Conservation (phyloP, 2,888 invertebrate species). For the Thalpophila matura region DNA sequence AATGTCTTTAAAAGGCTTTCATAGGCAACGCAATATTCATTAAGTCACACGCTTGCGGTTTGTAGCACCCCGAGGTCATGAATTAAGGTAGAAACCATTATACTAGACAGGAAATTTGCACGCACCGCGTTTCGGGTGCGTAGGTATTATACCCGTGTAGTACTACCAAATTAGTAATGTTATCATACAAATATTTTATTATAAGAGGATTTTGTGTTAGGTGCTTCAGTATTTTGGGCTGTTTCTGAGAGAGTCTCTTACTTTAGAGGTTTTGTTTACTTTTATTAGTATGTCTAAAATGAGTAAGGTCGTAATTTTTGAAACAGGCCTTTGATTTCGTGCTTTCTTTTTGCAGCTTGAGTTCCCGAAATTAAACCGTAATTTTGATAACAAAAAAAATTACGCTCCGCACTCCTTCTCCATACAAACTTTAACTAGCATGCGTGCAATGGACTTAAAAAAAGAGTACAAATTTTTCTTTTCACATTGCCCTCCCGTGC, state of each 20-base stretch:
- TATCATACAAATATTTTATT: slow-evolving; percentile 54
- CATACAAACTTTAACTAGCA: too few relatives aligned
- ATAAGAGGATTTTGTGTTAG: slow-evolving; percentile 40
- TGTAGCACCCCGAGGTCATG: slow-evolving; percentile 76
- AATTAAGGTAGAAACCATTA: slow-evolving; percentile 81
- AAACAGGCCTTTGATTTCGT: background rate
- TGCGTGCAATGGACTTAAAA: too few relatives aligned
- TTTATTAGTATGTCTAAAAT: slow-evolving; percentile 32
- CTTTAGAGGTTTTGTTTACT: slow-evolving; percentile 24
- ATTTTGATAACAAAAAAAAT: too few relatives aligned
- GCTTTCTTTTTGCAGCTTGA: background rate
- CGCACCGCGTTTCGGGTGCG: slow-evolving; percentile 72
- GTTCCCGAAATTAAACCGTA: too few relatives aligned
- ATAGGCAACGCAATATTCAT: slow-evolving; percentile 76
- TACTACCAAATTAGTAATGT: slow-evolving; percentile 56
- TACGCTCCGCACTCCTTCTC: too few relatives aligned
- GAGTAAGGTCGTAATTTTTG: background rate
- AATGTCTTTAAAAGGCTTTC: slow-evolving; percentile 70
- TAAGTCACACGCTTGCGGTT: slow-evolving; percentile 76
- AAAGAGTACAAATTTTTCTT: too few relatives aligned
- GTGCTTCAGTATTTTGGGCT: slow-evolving; percentile 7
- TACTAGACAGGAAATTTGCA: slow-evolving; percentile 83
- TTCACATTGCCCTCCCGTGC: too few relatives aligned
- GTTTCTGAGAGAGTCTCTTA: slow-evolving; percentile 7
- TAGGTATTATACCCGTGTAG: slow-evolving; percentile 65